A percentile compares a stretch with the other conserved stretches of the same genome.
phyloP scores from a whole-genome alignment of 2,797 vertebrate genomes.

The Diplodus sargus region DNA sequence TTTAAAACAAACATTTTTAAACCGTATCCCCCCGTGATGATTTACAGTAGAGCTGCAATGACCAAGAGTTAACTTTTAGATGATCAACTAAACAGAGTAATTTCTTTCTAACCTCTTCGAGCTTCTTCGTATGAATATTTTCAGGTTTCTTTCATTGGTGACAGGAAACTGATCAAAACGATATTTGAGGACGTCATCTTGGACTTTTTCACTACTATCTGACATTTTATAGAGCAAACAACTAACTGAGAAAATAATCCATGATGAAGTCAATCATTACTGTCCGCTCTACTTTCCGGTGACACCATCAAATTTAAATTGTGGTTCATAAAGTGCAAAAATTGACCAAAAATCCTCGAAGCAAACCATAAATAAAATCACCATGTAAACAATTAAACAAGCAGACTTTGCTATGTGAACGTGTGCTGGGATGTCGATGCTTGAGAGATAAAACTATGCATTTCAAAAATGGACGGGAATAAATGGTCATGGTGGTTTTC shows the following conservation, averaged over 20 bases:
- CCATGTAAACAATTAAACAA: background rate
- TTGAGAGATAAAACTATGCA: background rate
- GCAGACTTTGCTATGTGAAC: background rate
- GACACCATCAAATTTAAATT: background rate
- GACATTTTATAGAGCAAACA: no score
- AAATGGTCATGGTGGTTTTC: background rate
- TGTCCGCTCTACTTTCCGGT: no score
- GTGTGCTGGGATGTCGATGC: background rate
- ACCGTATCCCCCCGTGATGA: background rate
- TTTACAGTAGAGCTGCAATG: background rate
- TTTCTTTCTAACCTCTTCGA: no score
- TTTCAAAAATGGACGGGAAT: background rate
- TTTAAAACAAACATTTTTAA: background rate
- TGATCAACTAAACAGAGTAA: no score
- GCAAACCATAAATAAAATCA: background rate
- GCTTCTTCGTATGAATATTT: no score
- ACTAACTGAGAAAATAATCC: no score
- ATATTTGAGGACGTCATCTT: no score
- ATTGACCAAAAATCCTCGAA: background rate
- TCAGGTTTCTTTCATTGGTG: no score
- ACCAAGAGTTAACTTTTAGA: no score
- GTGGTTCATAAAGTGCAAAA: background rate
- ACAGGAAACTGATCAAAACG: no score
- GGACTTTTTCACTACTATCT: no score
- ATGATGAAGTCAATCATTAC: no score